Evolutionary conservation across 2,888 invertebrate species (phyloP), one percentile per base, ranked within the genome.

Genomic region (Clanis bilineata): DNA sequence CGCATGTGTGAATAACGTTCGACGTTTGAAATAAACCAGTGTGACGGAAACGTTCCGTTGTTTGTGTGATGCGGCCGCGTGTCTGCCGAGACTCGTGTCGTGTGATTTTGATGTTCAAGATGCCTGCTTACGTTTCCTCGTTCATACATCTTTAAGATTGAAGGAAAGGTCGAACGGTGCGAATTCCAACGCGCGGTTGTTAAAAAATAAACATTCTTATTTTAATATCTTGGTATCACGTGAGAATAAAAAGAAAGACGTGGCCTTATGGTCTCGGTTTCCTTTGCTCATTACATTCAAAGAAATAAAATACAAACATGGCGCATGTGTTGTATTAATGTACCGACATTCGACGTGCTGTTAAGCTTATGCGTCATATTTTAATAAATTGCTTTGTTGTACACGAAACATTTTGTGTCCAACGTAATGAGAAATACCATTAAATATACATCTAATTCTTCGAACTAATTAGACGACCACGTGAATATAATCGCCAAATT

Each of bases 91-190:
- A 61, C 59, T 10, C 56, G 58, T 64, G 64, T 59, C 61, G 63
- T 64, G 60, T 66, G 63, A 63, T 61, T 62, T 64, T 56, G 57
- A 43, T 57, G 28, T 21, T 56, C 10, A 21, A 32, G 18, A 51
- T 51, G 28, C 64, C 67, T 64, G 58, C 58, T 60, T 51, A 18
- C 58, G 60, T 64, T 67, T 66, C 63, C 58, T 68, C 60, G 44
- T 63, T 64, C 59, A 65, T 65, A 44, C 59, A 64, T 67, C 58
- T 62, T 63, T 41, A 38, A 58, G 62, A 66, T 68, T 61, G 64
- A 68, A 62, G 65, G 62, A 68, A 70, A 70, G 68, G 68, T 67
- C 68, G 64, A 47, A 15, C n/a, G 18, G 23, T 3, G 21, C 21
- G 10, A 15, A 32, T 32, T 51, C 51, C 51, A 28, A 15, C 3